Evolutionary conservation across 2,888 invertebrate species (phyloP), one percentile per base, ranked within the genome.

Genomic region (Orthosia incerta): DNA sequence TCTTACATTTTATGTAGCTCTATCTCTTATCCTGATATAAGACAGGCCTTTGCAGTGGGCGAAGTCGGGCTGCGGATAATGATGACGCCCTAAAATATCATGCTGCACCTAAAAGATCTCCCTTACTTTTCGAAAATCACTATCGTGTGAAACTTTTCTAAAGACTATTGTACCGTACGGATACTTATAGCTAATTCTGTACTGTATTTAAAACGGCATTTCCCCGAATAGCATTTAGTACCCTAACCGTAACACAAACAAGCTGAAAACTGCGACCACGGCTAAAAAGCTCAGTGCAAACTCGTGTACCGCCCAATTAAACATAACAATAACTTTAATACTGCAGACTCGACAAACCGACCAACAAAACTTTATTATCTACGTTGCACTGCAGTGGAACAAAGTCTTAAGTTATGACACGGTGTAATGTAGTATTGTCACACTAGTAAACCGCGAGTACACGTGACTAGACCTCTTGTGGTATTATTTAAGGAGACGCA

Each of bases 381-480:
- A 39, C 39, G 63, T 71, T 76, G 12, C 65, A 79, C 56, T 15
- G 65, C 71, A 78, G 62, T 78, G 64, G 26, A 39, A 9, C 9
- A 39, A 39, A 39, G 39, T 39, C 39, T 39, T 39, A 39, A 39
- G 39, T 39, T 39, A 39, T 39, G 1, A 57, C 57, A n/a, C 31
- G 39, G 59, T 50, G 15, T 51, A 51, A 23, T 23, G 48, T 60
- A 60, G 23, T 20, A 62, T 69, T 81, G 57, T 74, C 57, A 68
- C 67, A 50, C 48, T 67, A 57, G 45, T 83, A 55, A 64, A 59
- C 26, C 31, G 50, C 23, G 55, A 26, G 12, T 26, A 57, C 64
- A 67, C 80, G 80, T 74, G 80, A 68, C 46, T 64, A 9, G 23
- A 39, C 26, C 55, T 60, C 48, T 51, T 56, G 60, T 60, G 56